Conservation (phyloP, 2,888 invertebrate genomes). For the Nasonia oneida region DNA sequence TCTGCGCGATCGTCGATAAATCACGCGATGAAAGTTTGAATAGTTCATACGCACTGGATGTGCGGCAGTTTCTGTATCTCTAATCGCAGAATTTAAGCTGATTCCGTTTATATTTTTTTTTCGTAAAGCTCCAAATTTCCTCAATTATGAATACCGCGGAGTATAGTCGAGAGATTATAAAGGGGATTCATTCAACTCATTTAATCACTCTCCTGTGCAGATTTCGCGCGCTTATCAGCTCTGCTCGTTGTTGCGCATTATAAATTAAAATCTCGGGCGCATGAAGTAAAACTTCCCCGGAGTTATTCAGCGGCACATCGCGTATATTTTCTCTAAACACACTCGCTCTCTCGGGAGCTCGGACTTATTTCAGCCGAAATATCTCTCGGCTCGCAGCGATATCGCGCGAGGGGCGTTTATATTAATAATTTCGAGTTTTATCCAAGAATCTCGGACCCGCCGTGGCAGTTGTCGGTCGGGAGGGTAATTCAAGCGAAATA, state of each 20-base stretch:
- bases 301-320: conserved; percentile 6
- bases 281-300: conserved; percentile 21
- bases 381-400: conserved; percentile 5
- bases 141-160: conserved; percentile 27
- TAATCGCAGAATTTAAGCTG: neutral
- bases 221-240: conserved; percentile 67
- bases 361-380: neutral
- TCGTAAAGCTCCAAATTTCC: neutral
- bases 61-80: neutral
- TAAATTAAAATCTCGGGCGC: conserved; percentile 55
- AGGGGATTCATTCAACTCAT: conserved; percentile 39
- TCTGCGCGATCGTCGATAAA: neutral
- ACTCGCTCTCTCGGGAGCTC: neutral
- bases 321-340: conserved; percentile 41
- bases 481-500: conserved; percentile 66
- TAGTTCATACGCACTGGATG: neutral
- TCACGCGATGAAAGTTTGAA: neutral
- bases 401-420: conserved; percentile 66
- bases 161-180: conserved; percentile 10
- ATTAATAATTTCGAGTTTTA: conserved; percentile 75
- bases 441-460: conserved; percentile 64
- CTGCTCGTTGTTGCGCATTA: conserved; percentile 44
- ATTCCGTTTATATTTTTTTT: conserved; percentile 17
- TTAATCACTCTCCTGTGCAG: conserved; percentile 42
- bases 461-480: conserved; percentile 65